Percentiles rank a stretch among this genome's conserved stretches.
phyloP scores from a whole-genome alignment of 2,888 invertebrate genomes.

The Sinelater perroti region DNA sequence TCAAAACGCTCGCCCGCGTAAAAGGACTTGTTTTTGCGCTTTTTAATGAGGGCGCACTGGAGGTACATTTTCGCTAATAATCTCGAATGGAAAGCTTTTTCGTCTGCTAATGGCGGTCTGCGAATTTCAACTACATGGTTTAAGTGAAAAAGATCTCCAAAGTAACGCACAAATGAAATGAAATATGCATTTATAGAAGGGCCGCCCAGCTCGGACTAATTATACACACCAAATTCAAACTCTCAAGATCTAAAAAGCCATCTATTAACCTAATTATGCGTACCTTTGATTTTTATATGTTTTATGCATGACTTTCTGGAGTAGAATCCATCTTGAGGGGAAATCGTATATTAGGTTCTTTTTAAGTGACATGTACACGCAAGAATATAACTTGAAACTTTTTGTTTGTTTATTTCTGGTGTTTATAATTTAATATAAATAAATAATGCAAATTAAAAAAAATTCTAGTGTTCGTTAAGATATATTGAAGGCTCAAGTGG shows the following conservation, averaged over 20 bases:
- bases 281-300: conserved; percentile 29
- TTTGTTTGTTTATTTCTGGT: too few relatives aligned
- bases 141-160: conserved; percentile 12
- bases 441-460: conserved; percentile 1
- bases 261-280: conserved; percentile 25
- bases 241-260: conserved; percentile 21
- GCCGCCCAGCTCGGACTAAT: conserved; percentile 8
- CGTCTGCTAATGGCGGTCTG: background rate
- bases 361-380: too few relatives aligned
- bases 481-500: conserved; percentile 11
- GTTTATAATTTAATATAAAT: too few relatives aligned
- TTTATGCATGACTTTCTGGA: conserved; percentile 23
- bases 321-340: conserved; percentile 8
- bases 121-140: conserved; percentile 1
- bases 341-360: conserved; percentile 9
- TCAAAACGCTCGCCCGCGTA: conserved; percentile 3
- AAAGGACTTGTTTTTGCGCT: conserved; percentile 6
- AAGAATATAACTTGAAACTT: too few relatives aligned
- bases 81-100: conserved; percentile 1
- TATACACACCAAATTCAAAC: conserved; percentile 20
- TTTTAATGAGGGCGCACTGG: background rate
- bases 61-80: conserved; percentile 1
- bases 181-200: conserved; percentile 15
- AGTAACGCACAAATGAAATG: conserved; percentile 1
- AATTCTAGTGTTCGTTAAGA: conserved; percentile 12